Conservation (phyloP, 2,888 invertebrate genomes). For the Pedicia rivosa region DNA sequence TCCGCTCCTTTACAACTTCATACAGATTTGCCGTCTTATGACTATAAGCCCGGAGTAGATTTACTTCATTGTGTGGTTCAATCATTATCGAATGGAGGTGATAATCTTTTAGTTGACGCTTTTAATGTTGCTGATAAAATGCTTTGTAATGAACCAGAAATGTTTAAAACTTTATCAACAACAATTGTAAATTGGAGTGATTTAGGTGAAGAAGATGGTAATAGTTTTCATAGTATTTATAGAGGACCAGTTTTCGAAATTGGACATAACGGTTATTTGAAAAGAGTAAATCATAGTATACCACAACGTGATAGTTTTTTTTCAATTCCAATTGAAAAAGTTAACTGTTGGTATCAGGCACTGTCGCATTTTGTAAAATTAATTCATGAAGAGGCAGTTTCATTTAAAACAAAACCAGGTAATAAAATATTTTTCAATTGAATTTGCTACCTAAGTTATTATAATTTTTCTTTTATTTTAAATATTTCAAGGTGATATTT, state of each 20-base stretch:
- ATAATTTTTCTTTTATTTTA: too few species aligned
- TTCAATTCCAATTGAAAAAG: slow-evolving; percentile 38
- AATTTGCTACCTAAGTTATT: too few species aligned
- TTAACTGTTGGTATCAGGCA: slow-evolving; percentile 52
- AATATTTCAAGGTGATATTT: too few species aligned
- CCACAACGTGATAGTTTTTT: slow-evolving; percentile 58
- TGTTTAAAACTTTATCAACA: slow-evolving; percentile 40
- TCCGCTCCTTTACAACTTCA: slow-evolving; percentile 52
- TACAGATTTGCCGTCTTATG: slow-evolving; percentile 60
- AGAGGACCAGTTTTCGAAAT: slow-evolving; percentile 42
- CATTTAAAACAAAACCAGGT: slow-evolving; percentile 48
- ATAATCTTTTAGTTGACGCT: slow-evolving; percentile 50
- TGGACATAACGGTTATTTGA: slow-evolving; percentile 37
- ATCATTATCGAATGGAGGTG: slow-evolving; percentile 44
- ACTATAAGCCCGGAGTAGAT: slow-evolving; percentile 57
- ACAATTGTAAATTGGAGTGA: slow-evolving; percentile 57
- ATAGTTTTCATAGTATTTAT: slow-evolving; percentile 44
- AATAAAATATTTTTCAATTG: too few species aligned
- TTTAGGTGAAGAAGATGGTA: slow-evolving; percentile 44
- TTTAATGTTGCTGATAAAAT: slow-evolving; percentile 46
- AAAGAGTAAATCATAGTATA: slow-evolving; percentile 52
- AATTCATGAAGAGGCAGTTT: slow-evolving; percentile 41
- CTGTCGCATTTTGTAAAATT: slow-evolving; percentile 44
- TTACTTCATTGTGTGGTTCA: slow-evolving; percentile 56
- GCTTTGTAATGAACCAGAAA: slow-evolving; percentile 34